phyloP scores from a whole-genome alignment of 2,113 vertebrate genomes.

The Serranochromis macrocephalus region DNA sequence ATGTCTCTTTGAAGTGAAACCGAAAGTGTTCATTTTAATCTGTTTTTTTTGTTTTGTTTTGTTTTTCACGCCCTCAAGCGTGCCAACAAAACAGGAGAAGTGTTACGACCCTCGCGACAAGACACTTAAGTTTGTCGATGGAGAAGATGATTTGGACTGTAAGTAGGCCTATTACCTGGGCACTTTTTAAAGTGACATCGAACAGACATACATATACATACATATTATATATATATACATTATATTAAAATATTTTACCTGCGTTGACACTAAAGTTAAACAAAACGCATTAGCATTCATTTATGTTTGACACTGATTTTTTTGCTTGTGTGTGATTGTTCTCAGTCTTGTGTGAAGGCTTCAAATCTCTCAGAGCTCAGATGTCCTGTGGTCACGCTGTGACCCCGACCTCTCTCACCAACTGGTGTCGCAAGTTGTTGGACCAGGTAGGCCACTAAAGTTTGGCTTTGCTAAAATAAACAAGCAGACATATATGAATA shows the following conservation, averaged over 20 bases:
- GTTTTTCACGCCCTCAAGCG: rapidly evolving
- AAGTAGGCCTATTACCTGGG: background rate
- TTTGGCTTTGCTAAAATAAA: rapidly evolving
- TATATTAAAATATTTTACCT: background rate
- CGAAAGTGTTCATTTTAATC: rapidly evolving
- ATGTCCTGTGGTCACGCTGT: background rate
- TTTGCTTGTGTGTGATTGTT: background rate
- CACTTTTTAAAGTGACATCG: background rate
- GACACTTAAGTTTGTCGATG: background rate
- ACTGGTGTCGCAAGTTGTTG: background rate
- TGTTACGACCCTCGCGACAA: background rate
- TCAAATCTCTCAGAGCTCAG: background rate
- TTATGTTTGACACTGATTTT: background rate
- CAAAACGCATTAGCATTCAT: rapidly evolving
- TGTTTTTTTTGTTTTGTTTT: background rate
- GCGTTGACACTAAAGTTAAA: background rate
- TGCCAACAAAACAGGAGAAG: background rate
- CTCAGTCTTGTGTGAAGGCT: rapidly evolving
- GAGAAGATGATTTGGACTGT: background rate
- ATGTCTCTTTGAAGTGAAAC: background rate
- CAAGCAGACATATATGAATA: background rate
- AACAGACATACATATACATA: too few species aligned
- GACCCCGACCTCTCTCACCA: slow-evolving; percentile 30
- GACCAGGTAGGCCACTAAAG: background rate
- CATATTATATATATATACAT: too few species aligned